Percentiles rank a stretch among this genome's conserved stretches.
Evolutionary conservation across 2,113 vertebrate species (phyloP).

Genomic region (Psammodynastes pulverulentus): DNA sequence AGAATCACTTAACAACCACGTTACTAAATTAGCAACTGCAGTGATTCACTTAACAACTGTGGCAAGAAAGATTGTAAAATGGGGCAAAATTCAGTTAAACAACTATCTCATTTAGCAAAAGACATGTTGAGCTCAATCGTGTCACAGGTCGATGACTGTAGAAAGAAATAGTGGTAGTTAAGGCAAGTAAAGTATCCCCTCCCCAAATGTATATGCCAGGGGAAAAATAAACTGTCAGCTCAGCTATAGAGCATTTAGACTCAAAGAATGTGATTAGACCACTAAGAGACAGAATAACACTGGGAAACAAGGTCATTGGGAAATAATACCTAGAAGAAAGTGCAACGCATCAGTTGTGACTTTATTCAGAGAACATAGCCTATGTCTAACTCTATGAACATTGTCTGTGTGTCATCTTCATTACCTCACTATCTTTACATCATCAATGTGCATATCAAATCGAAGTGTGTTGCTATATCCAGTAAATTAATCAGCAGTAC

Average conservation of each 20-base stretch:
- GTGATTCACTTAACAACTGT: background rate
- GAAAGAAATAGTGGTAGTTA: background rate
- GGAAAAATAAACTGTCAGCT: background rate
- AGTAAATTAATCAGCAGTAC: background rate
- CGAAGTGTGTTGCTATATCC: background rate
- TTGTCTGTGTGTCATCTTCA: background rate
- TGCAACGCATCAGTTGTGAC: background rate
- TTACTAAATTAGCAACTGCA: background rate
- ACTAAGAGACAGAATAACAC: background rate
- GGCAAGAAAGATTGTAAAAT: background rate
- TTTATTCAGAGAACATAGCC: background rate
- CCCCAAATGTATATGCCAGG: background rate
- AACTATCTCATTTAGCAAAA: background rate
- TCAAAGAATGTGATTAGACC: background rate
- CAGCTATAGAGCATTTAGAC: background rate
- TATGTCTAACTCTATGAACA: background rate
- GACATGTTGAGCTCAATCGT: background rate
- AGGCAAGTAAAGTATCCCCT: background rate
- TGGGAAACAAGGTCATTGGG: background rate
- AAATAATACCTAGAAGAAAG: background rate
- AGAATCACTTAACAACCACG: background rate
- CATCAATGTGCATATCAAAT: background rate
- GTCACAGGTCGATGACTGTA: background rate
- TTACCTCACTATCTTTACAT: background rate
- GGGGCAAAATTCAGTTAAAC: background rate